phyloP scores from a whole-genome alignment of 2,888 invertebrate species.

The Lottia gigantea region DNA sequence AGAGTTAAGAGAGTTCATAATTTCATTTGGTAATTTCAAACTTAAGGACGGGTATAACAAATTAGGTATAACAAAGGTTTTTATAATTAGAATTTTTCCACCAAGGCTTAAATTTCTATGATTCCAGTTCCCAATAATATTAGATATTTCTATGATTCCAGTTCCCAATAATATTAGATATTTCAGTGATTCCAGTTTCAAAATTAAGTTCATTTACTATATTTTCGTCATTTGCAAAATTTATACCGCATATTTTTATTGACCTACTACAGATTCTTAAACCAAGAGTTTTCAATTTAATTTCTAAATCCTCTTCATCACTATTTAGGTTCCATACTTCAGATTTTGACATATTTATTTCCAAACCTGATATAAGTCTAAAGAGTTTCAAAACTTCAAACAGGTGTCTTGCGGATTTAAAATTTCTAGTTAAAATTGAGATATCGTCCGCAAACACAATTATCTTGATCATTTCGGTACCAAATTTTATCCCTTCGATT shows the following conservation, averaged over 20 bases:
- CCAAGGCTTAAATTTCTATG: no score
- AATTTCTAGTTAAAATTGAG: background rate
- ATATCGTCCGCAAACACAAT: background rate
- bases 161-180: no score
- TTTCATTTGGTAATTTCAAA: no score
- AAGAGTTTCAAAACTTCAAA: background rate
- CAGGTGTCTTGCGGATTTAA: constrained; percentile 4
- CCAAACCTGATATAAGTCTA: background rate
- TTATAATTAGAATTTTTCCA: no score
- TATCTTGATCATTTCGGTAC: background rate
- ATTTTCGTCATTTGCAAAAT: no score
- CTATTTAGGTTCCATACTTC: background rate
- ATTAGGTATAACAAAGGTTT: no score
- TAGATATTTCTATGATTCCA: no score
- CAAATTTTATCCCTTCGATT: constrained; percentile 1
- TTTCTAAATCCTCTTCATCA: background rate
- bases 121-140: no score
- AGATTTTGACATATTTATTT: background rate
- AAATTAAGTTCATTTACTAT: background rate
- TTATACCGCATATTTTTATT: background rate
- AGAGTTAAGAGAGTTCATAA: no score
- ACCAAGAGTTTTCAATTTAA: background rate
- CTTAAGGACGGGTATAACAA: no score
- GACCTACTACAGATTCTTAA: background rate
- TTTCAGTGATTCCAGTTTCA: no score